A percentile compares a stretch with the other conserved stretches of the same genome.
Evolutionary conservation across 2,888 invertebrate genomes (phyloP).

Genomic region (Eilema caniola): DNA sequence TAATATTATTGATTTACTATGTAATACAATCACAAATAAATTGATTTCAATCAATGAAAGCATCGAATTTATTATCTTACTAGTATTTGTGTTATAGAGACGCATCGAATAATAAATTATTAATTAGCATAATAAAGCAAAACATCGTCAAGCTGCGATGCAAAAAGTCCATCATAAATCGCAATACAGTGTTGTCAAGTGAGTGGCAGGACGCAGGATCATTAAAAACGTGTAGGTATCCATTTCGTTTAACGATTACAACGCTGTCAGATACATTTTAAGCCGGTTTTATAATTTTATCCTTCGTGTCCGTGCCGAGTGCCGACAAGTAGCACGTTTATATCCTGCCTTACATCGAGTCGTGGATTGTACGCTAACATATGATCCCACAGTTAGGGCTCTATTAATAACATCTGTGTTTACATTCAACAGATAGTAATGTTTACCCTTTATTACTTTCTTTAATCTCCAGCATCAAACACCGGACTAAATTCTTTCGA

Average conservation of each 20-base stretch:
- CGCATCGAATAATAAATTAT: not conserved
- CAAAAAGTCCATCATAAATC: slow-evolving; percentile 36
- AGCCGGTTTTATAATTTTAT: slow-evolving; percentile 50
- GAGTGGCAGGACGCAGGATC: slow-evolving; percentile 30
- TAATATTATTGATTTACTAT: not conserved
- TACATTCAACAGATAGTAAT: slow-evolving; percentile 76
- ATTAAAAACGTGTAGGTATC: slow-evolving; percentile 41
- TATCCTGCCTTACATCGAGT: slow-evolving; percentile 50
- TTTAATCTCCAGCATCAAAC: slow-evolving; percentile 56
- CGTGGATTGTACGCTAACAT: slow-evolving; percentile 57
- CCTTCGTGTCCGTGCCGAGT: slow-evolving; percentile 41
- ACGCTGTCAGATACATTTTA: slow-evolving; percentile 40
- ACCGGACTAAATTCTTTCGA: slow-evolving; percentile 27
- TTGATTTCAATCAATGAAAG: not conserved
- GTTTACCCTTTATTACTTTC: slow-evolving; percentile 74
- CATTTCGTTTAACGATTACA: slow-evolving; percentile 40
- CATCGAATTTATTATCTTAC: not conserved
- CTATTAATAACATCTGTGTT: slow-evolving; percentile 80
- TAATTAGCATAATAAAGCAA: not conserved
- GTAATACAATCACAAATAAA: not conserved
- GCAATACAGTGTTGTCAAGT: slow-evolving; percentile 27
- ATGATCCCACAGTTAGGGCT: slow-evolving; percentile 65
- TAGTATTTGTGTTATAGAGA: not conserved
- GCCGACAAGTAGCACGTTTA: slow-evolving; percentile 45
- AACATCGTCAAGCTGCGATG: slow-evolving; percentile 27